phyloP scores from a whole-genome alignment of 2,797 vertebrate genomes.

The Thamnophis elegans region DNA sequence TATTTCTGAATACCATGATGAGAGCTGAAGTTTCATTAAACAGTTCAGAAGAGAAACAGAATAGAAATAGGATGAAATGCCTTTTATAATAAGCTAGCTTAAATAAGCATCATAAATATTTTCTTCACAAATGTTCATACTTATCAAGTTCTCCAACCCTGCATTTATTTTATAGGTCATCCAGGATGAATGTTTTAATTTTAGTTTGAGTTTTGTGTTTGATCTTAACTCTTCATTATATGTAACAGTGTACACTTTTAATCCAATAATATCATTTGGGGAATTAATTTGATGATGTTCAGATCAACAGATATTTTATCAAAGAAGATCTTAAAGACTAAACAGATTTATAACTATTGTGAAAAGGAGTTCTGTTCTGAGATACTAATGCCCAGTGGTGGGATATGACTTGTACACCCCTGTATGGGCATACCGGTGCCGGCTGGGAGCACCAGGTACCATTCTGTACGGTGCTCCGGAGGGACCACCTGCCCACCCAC shows the following conservation, averaged over 20 bases:
- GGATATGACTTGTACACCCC: too few relatives aligned
- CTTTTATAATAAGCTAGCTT: background rate
- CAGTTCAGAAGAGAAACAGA: background rate
- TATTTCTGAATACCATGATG: constrained; percentile 40
- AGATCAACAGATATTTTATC: constrained; percentile 27
- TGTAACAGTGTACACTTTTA: constrained; percentile 45
- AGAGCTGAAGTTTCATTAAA: constrained; percentile 26
- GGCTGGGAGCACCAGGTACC: too few relatives aligned
- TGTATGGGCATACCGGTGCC: too few relatives aligned
- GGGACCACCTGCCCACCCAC: too few relatives aligned
- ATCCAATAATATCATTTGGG: constrained; percentile 48
- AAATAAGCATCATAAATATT: background rate
- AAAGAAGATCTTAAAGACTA: background rate
- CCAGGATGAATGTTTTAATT: background rate
- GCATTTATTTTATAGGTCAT: constrained; percentile 13
- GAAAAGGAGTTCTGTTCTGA: constrained; percentile 37
- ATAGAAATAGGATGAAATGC: background rate
- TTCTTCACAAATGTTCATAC: background rate
- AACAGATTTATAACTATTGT: constrained; percentile 30
- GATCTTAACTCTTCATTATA: constrained; percentile 13
- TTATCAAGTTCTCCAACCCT: constrained; percentile 2
- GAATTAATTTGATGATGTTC: constrained; percentile 24
- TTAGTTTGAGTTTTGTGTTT: background rate
- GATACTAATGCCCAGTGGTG: background rate
- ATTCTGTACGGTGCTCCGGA: too few relatives aligned